These are phyloP conservation scores for Pluvianellus socialis DNA, from an alignment of 2,113 vertebrate species.

Conservation along the genomic window DNA sequence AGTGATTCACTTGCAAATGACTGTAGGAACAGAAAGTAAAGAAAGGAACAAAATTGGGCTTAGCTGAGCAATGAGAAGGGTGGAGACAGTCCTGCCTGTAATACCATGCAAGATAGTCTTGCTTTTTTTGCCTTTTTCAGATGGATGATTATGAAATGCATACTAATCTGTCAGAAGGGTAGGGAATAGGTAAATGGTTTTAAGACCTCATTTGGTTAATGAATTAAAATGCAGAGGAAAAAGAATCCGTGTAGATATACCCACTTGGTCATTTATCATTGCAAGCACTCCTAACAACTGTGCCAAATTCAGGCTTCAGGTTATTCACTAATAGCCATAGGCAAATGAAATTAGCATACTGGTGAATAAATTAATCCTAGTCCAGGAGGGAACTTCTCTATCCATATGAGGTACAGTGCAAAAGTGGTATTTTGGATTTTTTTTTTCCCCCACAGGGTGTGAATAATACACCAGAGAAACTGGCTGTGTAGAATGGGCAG, in stretches of 20 bases:
- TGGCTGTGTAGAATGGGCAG: background rate
- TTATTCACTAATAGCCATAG: constrained; percentile 55
- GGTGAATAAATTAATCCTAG: constrained; percentile 47
- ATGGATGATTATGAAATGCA: constrained; percentile 34
- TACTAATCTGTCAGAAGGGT: constrained; percentile 47
- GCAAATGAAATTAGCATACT: constrained; percentile 62
- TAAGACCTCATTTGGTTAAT: constrained; percentile 69
- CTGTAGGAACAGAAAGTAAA: background rate
- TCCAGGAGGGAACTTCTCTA: background rate
- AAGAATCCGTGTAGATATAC: constrained; percentile 8
- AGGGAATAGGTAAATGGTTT: constrained; percentile 49
- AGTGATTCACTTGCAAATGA: constrained; percentile 44
- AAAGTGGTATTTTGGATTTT: background rate
- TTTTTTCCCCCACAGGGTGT: background rate
- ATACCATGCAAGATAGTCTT: background rate
- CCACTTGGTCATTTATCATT: constrained; percentile 56
- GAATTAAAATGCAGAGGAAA: constrained; percentile 64
- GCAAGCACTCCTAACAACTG: background rate
- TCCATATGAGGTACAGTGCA: background rate
- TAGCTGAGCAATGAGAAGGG: constrained; percentile 16
- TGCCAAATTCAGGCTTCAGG: constrained; percentile 39
- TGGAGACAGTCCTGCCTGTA: background rate
- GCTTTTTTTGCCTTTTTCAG: constrained; percentile 10
- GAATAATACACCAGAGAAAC: background rate
- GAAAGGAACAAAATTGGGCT: background rate